These are phyloP conservation scores for Emys orbicularis DNA, from an alignment of 2,797 vertebrate species.

Conservation along the genomic window DNA sequence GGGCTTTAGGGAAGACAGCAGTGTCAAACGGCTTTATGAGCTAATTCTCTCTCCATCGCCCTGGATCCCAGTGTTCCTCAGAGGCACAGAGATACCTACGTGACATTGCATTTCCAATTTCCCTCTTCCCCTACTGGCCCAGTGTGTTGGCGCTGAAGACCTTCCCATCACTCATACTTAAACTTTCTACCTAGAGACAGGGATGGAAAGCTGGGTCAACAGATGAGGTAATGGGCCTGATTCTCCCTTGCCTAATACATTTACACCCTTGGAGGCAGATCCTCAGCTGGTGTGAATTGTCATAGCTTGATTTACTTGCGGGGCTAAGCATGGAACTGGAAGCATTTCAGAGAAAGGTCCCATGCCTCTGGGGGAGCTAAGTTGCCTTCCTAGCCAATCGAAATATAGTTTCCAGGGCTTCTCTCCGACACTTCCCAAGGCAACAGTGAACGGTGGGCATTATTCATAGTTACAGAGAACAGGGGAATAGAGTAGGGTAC, in stretches of 20 bases:
- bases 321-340: background rate
- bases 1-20: background rate
- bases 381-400: background rate
- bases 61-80: background rate
- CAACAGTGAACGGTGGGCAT: background rate
- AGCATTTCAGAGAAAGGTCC: background rate
- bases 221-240: background rate
- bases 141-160: background rate
- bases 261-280: background rate
- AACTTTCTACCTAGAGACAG: background rate
- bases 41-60: fast-evolving
- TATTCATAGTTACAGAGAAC: background rate
- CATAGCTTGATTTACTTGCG: background rate
- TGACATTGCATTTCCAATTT: fast-evolving
- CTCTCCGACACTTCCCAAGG: background rate
- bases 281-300: background rate
- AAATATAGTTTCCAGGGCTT: background rate
- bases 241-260: background rate
- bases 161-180: background rate
- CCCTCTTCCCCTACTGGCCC: background rate
- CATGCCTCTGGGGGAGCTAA: background rate
- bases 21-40: fast-evolving
- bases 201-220: background rate
- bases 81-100: fast-evolving
- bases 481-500: background rate